Percentiles rank a stretch among this genome's conserved stretches.
phyloP scores from a whole-genome alignment of 2,797 vertebrate genomes.

The Kryptolebias ocellatus region DNA sequence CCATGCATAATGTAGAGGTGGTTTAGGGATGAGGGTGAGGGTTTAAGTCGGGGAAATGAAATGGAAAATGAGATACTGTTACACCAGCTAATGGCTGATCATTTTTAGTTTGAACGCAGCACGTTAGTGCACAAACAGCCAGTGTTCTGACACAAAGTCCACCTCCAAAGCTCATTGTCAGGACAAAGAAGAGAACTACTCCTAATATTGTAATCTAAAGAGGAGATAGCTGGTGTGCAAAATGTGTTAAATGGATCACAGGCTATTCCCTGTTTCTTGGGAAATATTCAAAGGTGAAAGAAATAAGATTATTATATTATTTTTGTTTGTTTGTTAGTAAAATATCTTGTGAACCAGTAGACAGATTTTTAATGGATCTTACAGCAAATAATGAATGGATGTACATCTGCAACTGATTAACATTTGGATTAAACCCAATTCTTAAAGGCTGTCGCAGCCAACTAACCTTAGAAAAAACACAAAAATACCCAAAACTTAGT shows the following conservation, averaged over 20 bases:
- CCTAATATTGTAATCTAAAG: constrained; percentile 17
- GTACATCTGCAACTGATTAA: too few species aligned
- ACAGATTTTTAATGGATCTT: too few species aligned
- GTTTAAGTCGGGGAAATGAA: constrained; percentile 64
- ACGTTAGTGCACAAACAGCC: constrained; percentile 28
- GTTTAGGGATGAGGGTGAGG: constrained; percentile 64
- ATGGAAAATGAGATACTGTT: constrained; percentile 58
- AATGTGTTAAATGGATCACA: constrained; percentile 32
- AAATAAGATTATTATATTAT: too few species aligned
- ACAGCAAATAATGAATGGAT: too few species aligned
- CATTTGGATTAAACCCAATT: too few species aligned
- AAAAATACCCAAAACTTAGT: too few species aligned
- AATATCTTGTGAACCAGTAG: too few species aligned
- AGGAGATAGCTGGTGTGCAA: constrained; percentile 8
- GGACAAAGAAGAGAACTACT: constrained; percentile 16
- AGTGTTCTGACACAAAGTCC: constrained; percentile 11
- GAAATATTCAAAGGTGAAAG: too few species aligned
- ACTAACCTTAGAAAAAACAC: too few species aligned
- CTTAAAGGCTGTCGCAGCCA: too few species aligned
- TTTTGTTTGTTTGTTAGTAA: too few species aligned
- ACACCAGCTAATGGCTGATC: constrained; percentile 36
- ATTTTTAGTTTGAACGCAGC: constrained; percentile 28
- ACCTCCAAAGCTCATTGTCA: constrained; percentile 17
- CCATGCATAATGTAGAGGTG: constrained; percentile 77
- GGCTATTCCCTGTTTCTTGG: constrained; percentile 9